Evolutionary conservation across 1,140 invertebrate species (phyloP).

Genomic region (Drosophila bocqueti): DNA sequence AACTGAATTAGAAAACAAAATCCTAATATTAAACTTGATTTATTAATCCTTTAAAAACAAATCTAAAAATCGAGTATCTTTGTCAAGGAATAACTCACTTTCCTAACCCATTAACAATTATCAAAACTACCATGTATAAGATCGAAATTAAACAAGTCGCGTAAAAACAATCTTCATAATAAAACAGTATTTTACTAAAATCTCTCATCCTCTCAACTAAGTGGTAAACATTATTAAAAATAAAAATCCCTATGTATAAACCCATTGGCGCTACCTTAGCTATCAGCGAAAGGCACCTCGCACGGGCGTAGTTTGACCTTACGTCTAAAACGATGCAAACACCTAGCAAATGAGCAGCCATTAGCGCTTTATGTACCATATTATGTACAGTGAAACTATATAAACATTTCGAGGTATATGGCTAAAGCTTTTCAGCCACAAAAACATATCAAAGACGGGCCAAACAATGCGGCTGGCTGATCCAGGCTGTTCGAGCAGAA

Average conservation of each 20-base stretch:
- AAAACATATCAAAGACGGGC: slow-evolving; percentile 59
- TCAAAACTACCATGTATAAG: too few relatives aligned
- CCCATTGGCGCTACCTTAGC: slow-evolving; percentile 58
- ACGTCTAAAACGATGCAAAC: slow-evolving; percentile 51
- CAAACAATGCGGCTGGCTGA: slow-evolving; percentile 60
- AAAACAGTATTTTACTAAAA: background rate
- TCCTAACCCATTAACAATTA: too few relatives aligned
- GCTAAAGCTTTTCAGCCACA: slow-evolving; percentile 52
- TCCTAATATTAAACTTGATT: background rate
- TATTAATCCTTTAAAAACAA: too few relatives aligned
- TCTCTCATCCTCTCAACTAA: too few relatives aligned
- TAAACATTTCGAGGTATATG: slow-evolving; percentile 50
- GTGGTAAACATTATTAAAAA: background rate
- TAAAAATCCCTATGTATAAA: slow-evolving; percentile 31
- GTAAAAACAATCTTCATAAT: background rate
- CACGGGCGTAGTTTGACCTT: slow-evolving; percentile 62
- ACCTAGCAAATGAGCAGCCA: slow-evolving; percentile 37
- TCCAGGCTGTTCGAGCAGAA: slow-evolving; percentile 48
- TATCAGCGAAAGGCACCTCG: slow-evolving; percentile 27
- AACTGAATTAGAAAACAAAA: background rate
- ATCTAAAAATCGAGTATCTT: background rate
- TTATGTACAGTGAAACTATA: slow-evolving; percentile 29
- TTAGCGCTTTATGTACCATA: slow-evolving; percentile 12
- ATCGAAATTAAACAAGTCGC: background rate
- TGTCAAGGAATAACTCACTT: too few relatives aligned